These are phyloP conservation scores for Bergia puertoricense DNA, from an alignment of 92 coral and sea anemone genomes.

Conservation along the genomic window DNA sequence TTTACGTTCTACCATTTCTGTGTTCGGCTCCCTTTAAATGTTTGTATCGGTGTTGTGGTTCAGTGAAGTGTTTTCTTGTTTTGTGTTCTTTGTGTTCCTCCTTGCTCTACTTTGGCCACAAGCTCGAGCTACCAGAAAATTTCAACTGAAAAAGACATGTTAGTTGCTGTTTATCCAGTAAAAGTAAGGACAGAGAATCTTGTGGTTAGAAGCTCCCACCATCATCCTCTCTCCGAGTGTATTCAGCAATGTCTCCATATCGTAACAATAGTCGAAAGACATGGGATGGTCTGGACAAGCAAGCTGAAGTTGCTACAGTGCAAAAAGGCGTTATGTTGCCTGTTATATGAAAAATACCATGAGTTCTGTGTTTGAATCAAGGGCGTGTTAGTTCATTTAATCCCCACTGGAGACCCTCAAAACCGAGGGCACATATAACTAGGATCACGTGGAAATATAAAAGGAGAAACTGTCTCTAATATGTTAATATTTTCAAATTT, in stretches of 20 bases:
- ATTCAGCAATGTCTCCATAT: too few relatives aligned
- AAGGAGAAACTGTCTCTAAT: not conserved
- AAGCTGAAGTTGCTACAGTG: too few relatives aligned
- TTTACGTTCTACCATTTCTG: not conserved
- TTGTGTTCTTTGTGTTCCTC: not conserved
- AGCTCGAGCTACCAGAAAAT: not conserved
- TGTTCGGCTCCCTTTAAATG: not conserved
- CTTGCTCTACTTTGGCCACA: not conserved
- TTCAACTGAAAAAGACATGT: not conserved
- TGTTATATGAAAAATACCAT: too few relatives aligned
- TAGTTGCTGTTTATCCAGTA: too few relatives aligned
- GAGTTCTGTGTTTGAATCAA: not conserved
- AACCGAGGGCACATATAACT: not conserved
- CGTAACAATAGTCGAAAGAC: too few relatives aligned
- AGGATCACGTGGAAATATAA: not conserved
- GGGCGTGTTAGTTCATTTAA: not conserved
- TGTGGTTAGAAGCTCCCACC: too few relatives aligned
- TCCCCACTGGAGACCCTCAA: not conserved
- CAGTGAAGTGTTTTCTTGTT: not conserved
- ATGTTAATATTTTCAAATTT: too few relatives aligned
- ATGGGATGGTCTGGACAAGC: too few relatives aligned
- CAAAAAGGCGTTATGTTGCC: too few relatives aligned
- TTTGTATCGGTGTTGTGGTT: not conserved
- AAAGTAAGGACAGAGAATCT: too few relatives aligned
- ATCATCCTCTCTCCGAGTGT: too few relatives aligned